Evolutionary conservation across 2,888 invertebrate species (phyloP).

Genomic region (Spialia ferax): DNA sequence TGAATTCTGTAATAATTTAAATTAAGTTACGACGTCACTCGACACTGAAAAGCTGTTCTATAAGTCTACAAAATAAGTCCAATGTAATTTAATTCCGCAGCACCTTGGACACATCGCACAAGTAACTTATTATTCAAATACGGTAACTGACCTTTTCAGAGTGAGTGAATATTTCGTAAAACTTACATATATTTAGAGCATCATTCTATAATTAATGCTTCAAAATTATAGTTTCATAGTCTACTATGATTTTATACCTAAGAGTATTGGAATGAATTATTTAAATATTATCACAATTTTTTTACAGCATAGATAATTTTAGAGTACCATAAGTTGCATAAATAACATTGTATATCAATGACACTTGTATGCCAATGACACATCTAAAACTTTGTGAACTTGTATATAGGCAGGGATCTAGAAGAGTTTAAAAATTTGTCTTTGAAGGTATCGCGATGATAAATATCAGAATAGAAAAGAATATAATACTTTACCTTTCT

Average conservation of each 20-base stretch:
- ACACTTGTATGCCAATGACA: too few species aligned
- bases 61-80: background rate
- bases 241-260: background rate
- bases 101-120: conserved; percentile 18
- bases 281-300: background rate
- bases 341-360: too few species aligned
- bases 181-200: background rate
- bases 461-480: too few species aligned
- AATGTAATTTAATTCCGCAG: conserved; percentile 18
- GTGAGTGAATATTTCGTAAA: conserved; percentile 21
- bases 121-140: conserved; percentile 21
- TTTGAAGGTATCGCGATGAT: too few species aligned
- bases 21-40: background rate
- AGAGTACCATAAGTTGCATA: too few species aligned
- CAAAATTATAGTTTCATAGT: background rate
- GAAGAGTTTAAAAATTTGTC: too few species aligned
- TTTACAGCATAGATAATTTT: too few species aligned
- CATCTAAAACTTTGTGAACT: too few species aligned
- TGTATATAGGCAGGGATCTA: too few species aligned
- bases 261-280: background rate
- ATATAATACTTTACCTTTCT: too few species aligned
- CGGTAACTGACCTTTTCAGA: conserved; percentile 35
- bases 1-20: too few species aligned
- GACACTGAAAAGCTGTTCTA: background rate
- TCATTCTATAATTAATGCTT: conserved; percentile 4